Evolutionary conservation across 2,888 invertebrate genomes (phyloP).

Genomic region (Tillus elongatus): DNA sequence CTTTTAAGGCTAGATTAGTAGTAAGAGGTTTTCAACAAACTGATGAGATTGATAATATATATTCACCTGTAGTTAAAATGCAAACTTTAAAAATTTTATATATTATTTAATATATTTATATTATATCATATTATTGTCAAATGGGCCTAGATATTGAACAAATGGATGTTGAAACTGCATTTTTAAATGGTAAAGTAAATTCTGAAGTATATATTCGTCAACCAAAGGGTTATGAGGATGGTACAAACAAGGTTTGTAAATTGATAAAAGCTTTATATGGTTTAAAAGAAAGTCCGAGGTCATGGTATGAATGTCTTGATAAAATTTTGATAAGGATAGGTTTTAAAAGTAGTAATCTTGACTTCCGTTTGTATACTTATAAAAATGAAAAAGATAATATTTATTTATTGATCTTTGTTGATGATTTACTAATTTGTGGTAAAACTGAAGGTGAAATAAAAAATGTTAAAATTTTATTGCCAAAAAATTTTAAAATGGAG

Average conservation of each 20-base stretch:
- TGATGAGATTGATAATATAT: not conserved
- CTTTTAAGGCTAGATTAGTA: constrained; percentile 10
- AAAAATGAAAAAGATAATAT: no score
- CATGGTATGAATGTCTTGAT: not conserved
- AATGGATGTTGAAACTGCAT: no score
- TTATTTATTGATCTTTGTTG: no score
- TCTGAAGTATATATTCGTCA: constrained; percentile 11
- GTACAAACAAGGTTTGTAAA: constrained; percentile 7
- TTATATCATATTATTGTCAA: no score
- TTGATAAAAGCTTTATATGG: constrained; percentile 9
- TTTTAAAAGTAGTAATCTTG: constrained; percentile 41
- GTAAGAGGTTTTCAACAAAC: constrained; percentile 2
- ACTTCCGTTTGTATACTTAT: no score
- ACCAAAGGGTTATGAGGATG: no score
- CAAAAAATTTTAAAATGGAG: no score
- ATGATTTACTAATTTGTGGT: no score
- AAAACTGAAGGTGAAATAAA: no score
- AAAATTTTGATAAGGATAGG: constrained; percentile 7
- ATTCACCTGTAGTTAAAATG: constrained; percentile 10
- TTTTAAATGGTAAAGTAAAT: constrained; percentile 10
- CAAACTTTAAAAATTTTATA: constrained; percentile 13
- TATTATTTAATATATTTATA: no score
- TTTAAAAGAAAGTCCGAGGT: constrained; percentile 1
- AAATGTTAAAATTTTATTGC: no score
- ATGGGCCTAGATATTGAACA: no score